Evolutionary conservation across 2,113 vertebrate genomes (phyloP), one percentile per base, ranked within the genome.

Genomic region (Paramisgurnus dabryanus): DNA sequence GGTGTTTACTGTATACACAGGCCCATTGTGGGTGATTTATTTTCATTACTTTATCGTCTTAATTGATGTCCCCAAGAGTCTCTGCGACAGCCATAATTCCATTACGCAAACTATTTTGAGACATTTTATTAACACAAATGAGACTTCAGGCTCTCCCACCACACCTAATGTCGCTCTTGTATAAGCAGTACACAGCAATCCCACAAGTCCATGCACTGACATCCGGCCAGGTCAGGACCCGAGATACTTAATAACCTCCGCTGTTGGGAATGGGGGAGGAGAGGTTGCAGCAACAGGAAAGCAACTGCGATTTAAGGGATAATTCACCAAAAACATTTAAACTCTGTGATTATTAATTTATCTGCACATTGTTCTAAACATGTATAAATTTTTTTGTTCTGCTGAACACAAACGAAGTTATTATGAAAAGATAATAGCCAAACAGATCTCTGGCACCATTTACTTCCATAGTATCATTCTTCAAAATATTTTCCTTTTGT

Each of bases 81-180:
- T 82, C 82, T 66, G 83, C 79, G 85, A 81, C 80, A 61, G 79
- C 80, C 60, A 41, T 89, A 85, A 91, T 91, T 89, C 86, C 84
- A 90, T 92, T 91, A 88, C 67, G 90, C 87, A 90, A 93, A 91
- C 91, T 90, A 88, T 91, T 89, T 89, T 84, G 85, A 90, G 82
- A 88, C 82, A 86, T 91, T 90, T 90, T 91, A 93, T 91, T 84
- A 91, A 87, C 88, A 86, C 84, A 90, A 89, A 91, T 87, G 84
- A 86, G 83, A 88, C 87, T 88, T 89, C 86, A 80, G 77, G 49
- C 55, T 81, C 82, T 49, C 77, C 53, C 63, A 22, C 57, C 34
- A 53, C 12, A 57, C 34, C 18, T 41, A 63, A 67, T 74, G 11
- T 27, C 8, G 80, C 75, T 87, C 85, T 76, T 84, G 67, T 76